These are phyloP conservation scores for Protophormia terraenovae DNA, from an alignment of 2,888 invertebrate species.

Conservation along the genomic window DNA sequence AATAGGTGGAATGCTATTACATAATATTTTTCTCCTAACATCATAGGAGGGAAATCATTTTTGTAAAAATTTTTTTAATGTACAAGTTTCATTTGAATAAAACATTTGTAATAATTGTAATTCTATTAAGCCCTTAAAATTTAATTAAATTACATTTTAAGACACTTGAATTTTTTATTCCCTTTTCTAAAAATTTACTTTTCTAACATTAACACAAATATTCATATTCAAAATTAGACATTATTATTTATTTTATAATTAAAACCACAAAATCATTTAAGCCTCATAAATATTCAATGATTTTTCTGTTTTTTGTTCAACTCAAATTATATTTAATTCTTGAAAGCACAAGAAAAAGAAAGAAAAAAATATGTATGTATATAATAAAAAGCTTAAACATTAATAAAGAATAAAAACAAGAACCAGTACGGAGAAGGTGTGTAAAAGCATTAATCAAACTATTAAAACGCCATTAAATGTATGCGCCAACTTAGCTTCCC, in stretches of 20 bases:
- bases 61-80: too few relatives aligned
- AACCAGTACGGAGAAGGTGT: slow-evolving; percentile 71
- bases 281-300: slow-evolving; percentile 59
- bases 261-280: slow-evolving; percentile 56
- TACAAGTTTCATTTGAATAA: too few relatives aligned
- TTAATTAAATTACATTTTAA: background rate
- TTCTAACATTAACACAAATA: background rate
- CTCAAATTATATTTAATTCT: slow-evolving; percentile 36
- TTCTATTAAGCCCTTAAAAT: background rate
- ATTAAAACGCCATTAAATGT: slow-evolving; percentile 76
- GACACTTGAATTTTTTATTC: background rate
- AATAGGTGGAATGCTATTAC: too few relatives aligned
- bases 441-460: slow-evolving; percentile 76
- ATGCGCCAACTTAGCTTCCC: slow-evolving; percentile 61
- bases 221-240: slow-evolving; percentile 2
- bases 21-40: too few relatives aligned
- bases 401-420: slow-evolving; percentile 31
- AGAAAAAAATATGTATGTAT: background rate
- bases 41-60: too few relatives aligned
- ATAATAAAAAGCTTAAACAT: slow-evolving; percentile 44
- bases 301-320: slow-evolving; percentile 27
- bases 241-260: slow-evolving; percentile 49
- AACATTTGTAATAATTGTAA: too few relatives aligned
- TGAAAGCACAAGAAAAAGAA: background rate
- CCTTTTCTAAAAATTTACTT: too few relatives aligned